phyloP scores from a whole-genome alignment of 1,140 invertebrate genomes.

The Apis florea region DNA sequence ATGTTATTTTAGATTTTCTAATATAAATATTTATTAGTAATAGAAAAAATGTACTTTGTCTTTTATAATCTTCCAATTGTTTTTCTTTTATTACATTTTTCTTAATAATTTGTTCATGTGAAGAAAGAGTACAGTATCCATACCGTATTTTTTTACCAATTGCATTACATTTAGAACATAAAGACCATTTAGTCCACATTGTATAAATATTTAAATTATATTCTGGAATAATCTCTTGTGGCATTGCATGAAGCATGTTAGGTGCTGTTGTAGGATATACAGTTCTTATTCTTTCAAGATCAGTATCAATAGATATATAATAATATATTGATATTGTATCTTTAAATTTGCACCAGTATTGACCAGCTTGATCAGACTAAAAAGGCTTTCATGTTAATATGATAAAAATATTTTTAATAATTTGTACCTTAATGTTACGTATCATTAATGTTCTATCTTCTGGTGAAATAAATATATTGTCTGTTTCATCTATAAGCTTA shows the following conservation, averaged over 20 bases:
- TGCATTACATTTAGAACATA: constrained; percentile 83
- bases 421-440: constrained; percentile 75
- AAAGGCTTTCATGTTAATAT: background rate
- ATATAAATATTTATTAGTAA: background rate
- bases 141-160: constrained; percentile 80
- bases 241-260: constrained; percentile 62
- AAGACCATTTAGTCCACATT: constrained; percentile 82
- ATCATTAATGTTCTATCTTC: constrained; percentile 77
- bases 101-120: constrained; percentile 36
- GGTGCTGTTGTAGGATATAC: constrained; percentile 68
- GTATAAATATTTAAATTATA: constrained; percentile 77
- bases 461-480: constrained; percentile 76
- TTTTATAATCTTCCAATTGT: background rate
- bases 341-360: constrained; percentile 80
- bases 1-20: background rate
- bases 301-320: constrained; percentile 79
- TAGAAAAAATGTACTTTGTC: constrained; percentile 2
- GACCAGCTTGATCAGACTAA: constrained; percentile 75
- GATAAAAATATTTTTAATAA: background rate
- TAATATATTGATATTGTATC: constrained; percentile 73
- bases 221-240: constrained; percentile 63
- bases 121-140: constrained; percentile 82
- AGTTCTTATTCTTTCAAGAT: constrained; percentile 61
- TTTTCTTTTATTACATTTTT: background rate
- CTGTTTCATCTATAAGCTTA: constrained; percentile 68